Conservation (phyloP, 2,113 vertebrate genomes). For the Ciconia boyciana region DNA sequence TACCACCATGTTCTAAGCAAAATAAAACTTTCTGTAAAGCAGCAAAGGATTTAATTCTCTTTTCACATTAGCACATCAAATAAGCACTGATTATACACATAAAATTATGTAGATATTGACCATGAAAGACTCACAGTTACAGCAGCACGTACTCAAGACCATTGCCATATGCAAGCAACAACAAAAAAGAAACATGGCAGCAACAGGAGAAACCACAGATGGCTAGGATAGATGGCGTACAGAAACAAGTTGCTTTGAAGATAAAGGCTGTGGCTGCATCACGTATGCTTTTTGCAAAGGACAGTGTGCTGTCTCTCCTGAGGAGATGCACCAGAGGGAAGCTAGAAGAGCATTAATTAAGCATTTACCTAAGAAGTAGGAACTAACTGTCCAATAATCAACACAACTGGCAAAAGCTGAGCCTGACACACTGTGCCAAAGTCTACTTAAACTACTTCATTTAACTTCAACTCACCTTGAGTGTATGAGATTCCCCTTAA, state of each 20-base stretch:
- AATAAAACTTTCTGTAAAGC: background rate
- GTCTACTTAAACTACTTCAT: background rate
- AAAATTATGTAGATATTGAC: background rate
- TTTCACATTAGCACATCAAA: background rate
- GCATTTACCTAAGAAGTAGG: background rate
- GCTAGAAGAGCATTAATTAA: background rate
- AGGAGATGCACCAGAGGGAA: background rate
- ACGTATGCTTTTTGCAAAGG: background rate
- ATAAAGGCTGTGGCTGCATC: background rate
- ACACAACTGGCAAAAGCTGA: background rate
- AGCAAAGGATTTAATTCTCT: background rate
- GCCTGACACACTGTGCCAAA: background rate
- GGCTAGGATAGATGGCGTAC: background rate
- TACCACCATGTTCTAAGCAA: background rate
- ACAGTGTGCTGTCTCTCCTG: background rate
- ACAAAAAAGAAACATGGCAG: background rate
- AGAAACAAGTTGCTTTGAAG: background rate
- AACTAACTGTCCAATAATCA: background rate
- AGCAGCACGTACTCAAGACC: background rate
- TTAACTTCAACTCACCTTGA: background rate
- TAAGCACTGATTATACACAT: background rate
- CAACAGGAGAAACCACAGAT: background rate
- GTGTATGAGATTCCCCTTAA: rapidly evolving
- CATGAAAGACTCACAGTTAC: rapidly evolving
- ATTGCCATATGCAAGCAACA: background rate